Evolutionary conservation across 2,888 invertebrate species (phyloP).

Genomic region (Archips xylosteana): DNA sequence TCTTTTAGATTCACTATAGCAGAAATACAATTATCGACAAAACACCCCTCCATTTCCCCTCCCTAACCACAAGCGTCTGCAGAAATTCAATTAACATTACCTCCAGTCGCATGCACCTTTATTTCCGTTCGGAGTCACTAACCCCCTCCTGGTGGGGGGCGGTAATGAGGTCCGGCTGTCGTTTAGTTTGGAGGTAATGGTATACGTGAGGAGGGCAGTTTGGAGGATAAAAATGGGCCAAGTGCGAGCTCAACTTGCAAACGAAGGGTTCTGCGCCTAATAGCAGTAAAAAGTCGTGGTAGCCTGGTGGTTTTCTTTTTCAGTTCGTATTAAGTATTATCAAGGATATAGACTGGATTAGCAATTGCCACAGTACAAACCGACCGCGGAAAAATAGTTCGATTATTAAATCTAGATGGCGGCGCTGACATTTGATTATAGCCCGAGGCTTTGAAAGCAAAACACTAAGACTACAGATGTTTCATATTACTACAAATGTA

Average conservation of each 20-base stretch:
- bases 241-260: not conserved
- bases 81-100: slow-evolving; percentile 87
- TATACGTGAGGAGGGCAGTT: slow-evolving; percentile 67
- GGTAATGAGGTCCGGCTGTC: slow-evolving; percentile 84
- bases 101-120: slow-evolving; percentile 86
- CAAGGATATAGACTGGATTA: no score
- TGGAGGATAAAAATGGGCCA: slow-evolving; percentile 14
- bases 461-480: no score
- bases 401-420: no score
- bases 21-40: not conserved
- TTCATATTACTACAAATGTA: no score
- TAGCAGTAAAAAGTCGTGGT: no score
- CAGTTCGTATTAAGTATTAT: no score
- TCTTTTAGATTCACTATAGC: not conserved
- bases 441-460: no score
- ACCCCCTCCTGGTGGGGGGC: slow-evolving; percentile 58
- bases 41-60: slow-evolving; percentile 42
- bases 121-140: slow-evolving; percentile 86
- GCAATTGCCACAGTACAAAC: no score
- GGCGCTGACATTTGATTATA: no score
- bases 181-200: slow-evolving; percentile 84
- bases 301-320: no score
- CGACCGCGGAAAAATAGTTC: no score
- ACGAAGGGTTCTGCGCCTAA: not conserved
- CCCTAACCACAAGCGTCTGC: slow-evolving; percentile 76